Base-by-base conservation (phyloP, 2,113 vertebrate genomes). In the Delphinapterus leucas region DNA sequence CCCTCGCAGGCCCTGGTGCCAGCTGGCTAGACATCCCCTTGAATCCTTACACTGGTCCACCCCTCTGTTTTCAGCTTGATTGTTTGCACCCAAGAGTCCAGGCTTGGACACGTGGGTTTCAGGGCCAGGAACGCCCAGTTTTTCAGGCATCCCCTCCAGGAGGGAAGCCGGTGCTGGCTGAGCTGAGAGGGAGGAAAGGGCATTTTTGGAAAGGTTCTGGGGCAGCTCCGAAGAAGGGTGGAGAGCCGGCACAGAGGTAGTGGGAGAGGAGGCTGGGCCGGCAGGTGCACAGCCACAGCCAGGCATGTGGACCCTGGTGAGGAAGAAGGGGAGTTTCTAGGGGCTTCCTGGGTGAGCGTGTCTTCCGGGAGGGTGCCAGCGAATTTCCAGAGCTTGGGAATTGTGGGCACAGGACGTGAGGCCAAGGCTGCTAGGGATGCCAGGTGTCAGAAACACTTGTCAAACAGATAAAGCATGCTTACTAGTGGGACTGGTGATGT, bases 241-340 rank as follows among this genome's bases (percentile, higher is more conserved):
- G 61, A 28, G 36, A n/a, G 15, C 2, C 10, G 28, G 25, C 2
- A 1, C 31, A 10, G 82, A 38, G 60, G 33, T 1, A 25, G 2
- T 0, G 1, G 2, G 68, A 25, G 25, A 49, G 20, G 68, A 49
- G 20, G 25, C 67, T 5, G n/a, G 61, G 61, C 18, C 1, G 33
- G 18, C 68, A 47, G 80, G n/a, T 2, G 5, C 25, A 63, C 70
- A 76, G 70, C 6, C 38, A 15, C 0, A 0, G 38, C 13, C 81
- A 18, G 41, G 61, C 44, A 28, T 10, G 0, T 2, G 23, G 91
- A 71, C 4, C 36, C 86, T 26, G 4, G 1, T 9, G 33, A 20
- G 33, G 60, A 85, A 61, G 14, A 21, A 38, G 55, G 47, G 61
- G 61, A 53, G 20, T 47, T 28, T 47, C 31, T 14, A 12, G 2